Evolutionary conservation across 2,888 invertebrate genomes (phyloP).

Genomic region (Melanophora roralis): DNA sequence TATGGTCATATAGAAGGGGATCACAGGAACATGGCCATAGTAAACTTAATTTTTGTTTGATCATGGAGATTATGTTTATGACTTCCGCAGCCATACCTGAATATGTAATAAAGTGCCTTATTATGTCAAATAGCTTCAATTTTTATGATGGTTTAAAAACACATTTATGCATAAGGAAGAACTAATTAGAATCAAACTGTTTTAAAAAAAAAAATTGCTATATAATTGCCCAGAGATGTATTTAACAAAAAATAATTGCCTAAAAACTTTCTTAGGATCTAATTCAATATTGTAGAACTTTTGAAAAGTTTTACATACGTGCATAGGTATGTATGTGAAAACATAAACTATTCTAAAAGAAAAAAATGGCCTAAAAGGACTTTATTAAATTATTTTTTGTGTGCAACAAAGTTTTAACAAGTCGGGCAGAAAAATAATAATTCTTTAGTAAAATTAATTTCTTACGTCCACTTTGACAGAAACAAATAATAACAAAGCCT

Average conservation of each 20-base stretch:
- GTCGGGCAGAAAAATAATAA: conserved; percentile 30
- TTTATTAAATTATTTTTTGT: conserved; percentile 56
- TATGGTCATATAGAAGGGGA: too few species aligned
- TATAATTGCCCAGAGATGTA: neutral
- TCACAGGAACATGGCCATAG: too few species aligned
- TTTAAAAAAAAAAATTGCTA: too few species aligned
- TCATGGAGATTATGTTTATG: too few species aligned
- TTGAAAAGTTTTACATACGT: conserved; percentile 20
- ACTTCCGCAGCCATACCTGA: too few species aligned
- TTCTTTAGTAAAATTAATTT: conserved; percentile 50
- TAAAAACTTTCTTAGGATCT: conserved; percentile 51
- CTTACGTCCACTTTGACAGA: conserved; percentile 4
- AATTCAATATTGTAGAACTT: conserved; percentile 59
- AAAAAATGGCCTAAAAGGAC: conserved; percentile 17
- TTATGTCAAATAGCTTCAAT: too few species aligned
- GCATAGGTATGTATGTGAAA: neutral
- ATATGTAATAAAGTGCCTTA: too few species aligned
- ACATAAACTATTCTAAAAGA: conserved; percentile 20
- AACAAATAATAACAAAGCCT: neutral
- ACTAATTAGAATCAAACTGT: too few species aligned
- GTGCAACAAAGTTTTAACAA: conserved; percentile 29
- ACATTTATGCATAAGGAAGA: too few species aligned
- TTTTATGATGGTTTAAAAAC: too few species aligned
- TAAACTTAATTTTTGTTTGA: too few species aligned
- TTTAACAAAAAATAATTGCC: neutral